Base-by-base conservation (phyloP, 2,888 invertebrate species). In the Gerris lacustris region DNA sequence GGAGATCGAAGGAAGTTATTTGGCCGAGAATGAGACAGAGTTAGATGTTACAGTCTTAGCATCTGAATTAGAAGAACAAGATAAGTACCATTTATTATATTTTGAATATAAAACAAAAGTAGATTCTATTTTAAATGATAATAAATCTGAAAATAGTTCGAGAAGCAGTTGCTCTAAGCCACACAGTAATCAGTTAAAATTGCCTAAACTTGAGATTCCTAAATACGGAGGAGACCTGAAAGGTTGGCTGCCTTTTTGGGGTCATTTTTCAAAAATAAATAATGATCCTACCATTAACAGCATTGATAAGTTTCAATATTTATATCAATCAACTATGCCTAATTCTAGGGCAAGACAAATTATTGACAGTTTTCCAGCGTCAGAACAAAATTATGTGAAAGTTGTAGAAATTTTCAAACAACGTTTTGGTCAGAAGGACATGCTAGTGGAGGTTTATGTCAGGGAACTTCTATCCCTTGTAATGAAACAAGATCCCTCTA, bases 291-390 rank as follows among this genome's bases (percentile, higher is more conserved):
- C 55, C 15, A 11, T 55, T 9, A 11, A 9, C 15, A 55, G 15
- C 15, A 55, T 55, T 55, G 55, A 55, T 55, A 55, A 55, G 15
- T 55, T 55, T 55, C 55, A 55, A 55, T 55, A 55, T 55, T 55
- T 55, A 5, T 55, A 55, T 15, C 55, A 55, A 55, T 11, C 55
- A 9, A 55, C 55, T 55, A 9, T 55, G 9, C 55, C 55, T 11
- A 55, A 55, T 55, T 55, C 55, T 55, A 55, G 15, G 15, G 55
- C 55, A 9, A 55, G 55, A 55, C 55, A 55, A 55, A 11, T 55
- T 11, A 55, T 55, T 15, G 55, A 55, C 15, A 55, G 55, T 55
- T 55, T 55, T 55, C 55, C 55, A 55, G 55, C 55, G 9, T 55
- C 55, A 55, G 55, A 55, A 11, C 9, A 55, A 55, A 55, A 55